phyloP scores from a whole-genome alignment of 2,113 vertebrate species.

The Mesoclemmys tuberculata region DNA sequence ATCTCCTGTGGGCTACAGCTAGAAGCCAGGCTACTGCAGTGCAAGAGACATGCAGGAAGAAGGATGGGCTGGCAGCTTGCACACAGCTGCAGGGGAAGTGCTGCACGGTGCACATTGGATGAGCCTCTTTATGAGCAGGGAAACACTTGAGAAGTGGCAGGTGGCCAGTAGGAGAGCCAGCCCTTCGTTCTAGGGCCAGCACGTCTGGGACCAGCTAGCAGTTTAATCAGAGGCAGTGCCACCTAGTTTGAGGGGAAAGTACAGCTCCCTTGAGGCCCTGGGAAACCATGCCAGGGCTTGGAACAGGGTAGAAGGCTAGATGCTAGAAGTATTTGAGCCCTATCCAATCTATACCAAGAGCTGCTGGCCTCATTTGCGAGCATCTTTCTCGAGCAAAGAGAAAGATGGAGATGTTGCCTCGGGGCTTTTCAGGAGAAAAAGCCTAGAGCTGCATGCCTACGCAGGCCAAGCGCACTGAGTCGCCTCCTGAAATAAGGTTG shows the following conservation, averaged over 20 bases:
- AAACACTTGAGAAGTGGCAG: background rate
- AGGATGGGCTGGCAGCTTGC: background rate
- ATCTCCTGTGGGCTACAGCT: background rate
- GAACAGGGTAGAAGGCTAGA: background rate
- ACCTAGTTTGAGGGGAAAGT: background rate
- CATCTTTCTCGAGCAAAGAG: too few relatives aligned
- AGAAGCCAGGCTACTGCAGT: background rate
- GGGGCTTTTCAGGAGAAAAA: too few relatives aligned
- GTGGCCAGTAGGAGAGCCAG: background rate
- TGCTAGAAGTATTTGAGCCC: background rate
- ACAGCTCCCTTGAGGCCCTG: too few relatives aligned
- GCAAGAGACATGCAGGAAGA: too few relatives aligned
- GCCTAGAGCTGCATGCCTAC: too few relatives aligned
- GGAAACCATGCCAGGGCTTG: too few relatives aligned
- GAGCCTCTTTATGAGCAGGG: background rate
- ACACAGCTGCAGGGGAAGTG: too few relatives aligned
- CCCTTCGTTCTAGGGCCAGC: background rate
- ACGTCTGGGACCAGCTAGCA: rapidly evolving
- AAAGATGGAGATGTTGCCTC: too few relatives aligned
- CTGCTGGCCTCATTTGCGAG: too few relatives aligned
- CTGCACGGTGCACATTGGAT: background rate
- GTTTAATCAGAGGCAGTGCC: background rate
- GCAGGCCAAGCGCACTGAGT: too few relatives aligned
- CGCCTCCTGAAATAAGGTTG: too few relatives aligned
- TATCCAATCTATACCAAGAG: background rate